Conservation (phyloP, 2,113 vertebrate species). For the Asarcornis scutulata region DNA sequence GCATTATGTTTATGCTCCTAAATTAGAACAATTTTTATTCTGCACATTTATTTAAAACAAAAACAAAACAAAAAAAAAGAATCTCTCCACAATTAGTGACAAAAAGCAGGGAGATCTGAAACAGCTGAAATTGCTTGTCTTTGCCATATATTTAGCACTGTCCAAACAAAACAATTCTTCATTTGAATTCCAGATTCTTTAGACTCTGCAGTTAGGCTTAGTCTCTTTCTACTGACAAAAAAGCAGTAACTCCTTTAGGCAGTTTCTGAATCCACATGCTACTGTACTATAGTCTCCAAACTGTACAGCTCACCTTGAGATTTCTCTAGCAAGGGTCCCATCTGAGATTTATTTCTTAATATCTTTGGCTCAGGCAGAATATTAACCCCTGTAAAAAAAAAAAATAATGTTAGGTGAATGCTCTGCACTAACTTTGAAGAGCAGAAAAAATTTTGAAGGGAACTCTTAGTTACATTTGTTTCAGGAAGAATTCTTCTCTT, state of each 20-base stretch:
- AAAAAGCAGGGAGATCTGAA: background rate
- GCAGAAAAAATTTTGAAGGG: background rate
- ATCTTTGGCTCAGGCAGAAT: conserved; percentile 40
- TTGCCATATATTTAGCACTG: background rate
- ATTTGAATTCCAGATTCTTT: background rate
- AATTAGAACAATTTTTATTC: background rate
- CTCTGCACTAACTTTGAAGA: background rate
- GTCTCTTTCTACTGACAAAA: background rate
- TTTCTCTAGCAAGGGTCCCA: conserved; percentile 2
- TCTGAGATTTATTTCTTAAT: conserved; percentile 34
- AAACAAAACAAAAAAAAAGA: too few species aligned
- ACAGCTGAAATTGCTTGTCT: background rate
- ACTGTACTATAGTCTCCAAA: background rate
- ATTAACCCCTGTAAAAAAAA: background rate
- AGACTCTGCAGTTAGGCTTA: background rate
- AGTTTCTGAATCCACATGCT: background rate
- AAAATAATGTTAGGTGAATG: background rate
- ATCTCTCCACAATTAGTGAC: background rate
- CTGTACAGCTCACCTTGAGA: conserved; percentile 53
- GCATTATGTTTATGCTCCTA: background rate
- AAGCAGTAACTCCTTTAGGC: background rate
- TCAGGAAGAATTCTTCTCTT: background rate
- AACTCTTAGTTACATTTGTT: background rate
- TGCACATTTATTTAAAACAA: too few species aligned
- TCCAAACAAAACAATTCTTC: background rate